Evolutionary conservation across 1,140 invertebrate species (phyloP).

Genomic region (Ceratoteleas bidentatus): DNA sequence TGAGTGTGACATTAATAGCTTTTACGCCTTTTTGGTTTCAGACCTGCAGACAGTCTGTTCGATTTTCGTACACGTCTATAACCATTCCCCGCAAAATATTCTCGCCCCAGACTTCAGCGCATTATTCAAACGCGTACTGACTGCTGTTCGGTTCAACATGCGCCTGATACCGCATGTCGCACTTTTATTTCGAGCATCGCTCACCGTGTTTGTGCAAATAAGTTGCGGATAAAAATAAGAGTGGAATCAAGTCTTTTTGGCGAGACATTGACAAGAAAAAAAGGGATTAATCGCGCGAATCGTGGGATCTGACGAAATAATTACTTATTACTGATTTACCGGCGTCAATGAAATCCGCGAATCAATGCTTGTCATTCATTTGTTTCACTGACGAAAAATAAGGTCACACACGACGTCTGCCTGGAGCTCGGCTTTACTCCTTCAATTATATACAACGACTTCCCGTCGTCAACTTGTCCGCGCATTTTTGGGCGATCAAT

Average conservation of each 20-base stretch:
- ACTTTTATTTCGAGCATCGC: conserved; percentile 10
- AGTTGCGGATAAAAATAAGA: too few relatives aligned
- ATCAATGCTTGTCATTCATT: too few relatives aligned
- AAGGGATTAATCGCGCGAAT: too few relatives aligned
- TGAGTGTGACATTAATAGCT: conserved; percentile 45
- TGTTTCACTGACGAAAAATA: neutral
- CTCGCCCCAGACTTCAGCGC: conserved; percentile 8
- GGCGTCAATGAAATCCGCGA: too few relatives aligned
- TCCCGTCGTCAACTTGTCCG: neutral
- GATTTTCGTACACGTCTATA: conserved; percentile 30
- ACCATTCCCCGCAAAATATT: conserved; percentile 26
- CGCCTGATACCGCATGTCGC: conserved; percentile 13
- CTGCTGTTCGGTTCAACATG: conserved; percentile 22
- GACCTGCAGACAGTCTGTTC: conserved; percentile 24
- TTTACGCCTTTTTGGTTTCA: conserved; percentile 41
- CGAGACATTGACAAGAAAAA: too few relatives aligned
- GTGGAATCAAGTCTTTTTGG: too few relatives aligned
- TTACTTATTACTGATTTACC: too few relatives aligned
- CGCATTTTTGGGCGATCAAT: neutral
- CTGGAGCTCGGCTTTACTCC: conserved; percentile 1
- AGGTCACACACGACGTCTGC: conserved; percentile 6
- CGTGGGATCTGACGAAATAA: too few relatives aligned
- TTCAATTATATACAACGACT: neutral
- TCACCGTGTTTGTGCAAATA: conserved; percentile 5
- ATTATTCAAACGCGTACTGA: conserved; percentile 27